Conservation (phyloP, 2,113 vertebrate genomes). For the Rana temporaria region DNA sequence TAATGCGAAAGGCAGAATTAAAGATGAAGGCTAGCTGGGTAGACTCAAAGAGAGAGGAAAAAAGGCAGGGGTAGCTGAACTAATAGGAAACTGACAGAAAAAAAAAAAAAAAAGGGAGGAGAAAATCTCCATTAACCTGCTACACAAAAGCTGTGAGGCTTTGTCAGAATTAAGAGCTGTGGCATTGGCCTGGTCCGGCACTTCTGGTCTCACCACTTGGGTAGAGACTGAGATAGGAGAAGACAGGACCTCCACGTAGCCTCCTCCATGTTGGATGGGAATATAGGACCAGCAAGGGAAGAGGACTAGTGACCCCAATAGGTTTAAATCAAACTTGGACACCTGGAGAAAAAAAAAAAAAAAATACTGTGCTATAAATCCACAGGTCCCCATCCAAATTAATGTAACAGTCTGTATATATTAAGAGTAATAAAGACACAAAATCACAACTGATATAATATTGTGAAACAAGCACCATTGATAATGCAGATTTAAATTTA, state of each 20-base stretch:
- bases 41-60: neutral
- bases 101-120: neutral
- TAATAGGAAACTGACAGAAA: neutral
- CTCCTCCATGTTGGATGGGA: constrained; percentile 60
- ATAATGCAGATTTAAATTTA: no score
- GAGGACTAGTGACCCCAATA: constrained; percentile 73
- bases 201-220: constrained; percentile 17
- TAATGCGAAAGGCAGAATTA: no score
- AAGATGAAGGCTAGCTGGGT: rapidly evolving
- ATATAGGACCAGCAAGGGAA: constrained; percentile 86
- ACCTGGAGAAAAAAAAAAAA: constrained; percentile 62
- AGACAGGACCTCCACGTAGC: constrained; percentile 76
- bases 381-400: no score
- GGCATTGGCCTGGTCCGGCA: neutral
- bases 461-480: no score
- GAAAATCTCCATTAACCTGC: constrained; percentile 60
- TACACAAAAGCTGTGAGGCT: constrained; percentile 55
- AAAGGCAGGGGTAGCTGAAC: neutral
- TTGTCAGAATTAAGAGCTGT: constrained; percentile 23
- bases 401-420: no score
- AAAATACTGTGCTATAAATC: no score
- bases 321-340: constrained; percentile 71
- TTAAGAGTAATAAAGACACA: no score
- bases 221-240: constrained; percentile 70
- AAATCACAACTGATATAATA: no score